phyloP scores from a whole-genome alignment of 1,140 invertebrate genomes.

The Plodia interpunctella region DNA sequence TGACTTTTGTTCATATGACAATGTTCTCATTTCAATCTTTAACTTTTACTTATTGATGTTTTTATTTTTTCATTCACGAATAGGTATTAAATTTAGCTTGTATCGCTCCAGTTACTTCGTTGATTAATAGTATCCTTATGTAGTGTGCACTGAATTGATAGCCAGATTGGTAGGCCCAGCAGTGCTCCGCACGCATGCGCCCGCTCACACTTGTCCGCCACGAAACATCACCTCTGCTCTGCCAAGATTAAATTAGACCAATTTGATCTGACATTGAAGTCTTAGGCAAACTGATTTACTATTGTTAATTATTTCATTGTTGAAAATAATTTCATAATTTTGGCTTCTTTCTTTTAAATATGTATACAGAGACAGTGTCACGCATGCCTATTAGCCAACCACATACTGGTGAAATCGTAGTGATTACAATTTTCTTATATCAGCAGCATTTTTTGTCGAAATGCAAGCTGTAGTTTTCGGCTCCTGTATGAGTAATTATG shows the following conservation, averaged over 20 bases:
- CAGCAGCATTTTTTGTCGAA: background rate
- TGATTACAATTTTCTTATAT: background rate
- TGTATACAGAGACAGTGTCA: no score
- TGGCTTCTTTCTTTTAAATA: no score
- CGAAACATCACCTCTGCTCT: slow-evolving; percentile 31
- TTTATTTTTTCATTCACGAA: no score
- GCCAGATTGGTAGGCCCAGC: background rate
- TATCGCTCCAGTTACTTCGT: background rate
- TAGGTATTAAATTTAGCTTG: background rate
- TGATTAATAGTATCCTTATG: background rate
- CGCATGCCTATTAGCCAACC: no score
- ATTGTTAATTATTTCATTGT: slow-evolving; percentile 18
- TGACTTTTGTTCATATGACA: no score
- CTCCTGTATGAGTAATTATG: background rate
- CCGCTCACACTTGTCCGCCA: slow-evolving; percentile 15
- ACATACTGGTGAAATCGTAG: no score
- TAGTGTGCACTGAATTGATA: background rate
- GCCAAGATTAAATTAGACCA: slow-evolving; percentile 61
- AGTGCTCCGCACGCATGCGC: slow-evolving; percentile 25
- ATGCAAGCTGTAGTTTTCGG: background rate
- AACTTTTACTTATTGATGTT: no score
- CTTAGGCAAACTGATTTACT: slow-evolving; percentile 28
- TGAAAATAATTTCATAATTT: no score
- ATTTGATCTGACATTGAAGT: slow-evolving; percentile 46
- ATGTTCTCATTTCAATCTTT: no score